Conservation (phyloP, 2,797 vertebrate species). For the Pelobates cultripes region DNA sequence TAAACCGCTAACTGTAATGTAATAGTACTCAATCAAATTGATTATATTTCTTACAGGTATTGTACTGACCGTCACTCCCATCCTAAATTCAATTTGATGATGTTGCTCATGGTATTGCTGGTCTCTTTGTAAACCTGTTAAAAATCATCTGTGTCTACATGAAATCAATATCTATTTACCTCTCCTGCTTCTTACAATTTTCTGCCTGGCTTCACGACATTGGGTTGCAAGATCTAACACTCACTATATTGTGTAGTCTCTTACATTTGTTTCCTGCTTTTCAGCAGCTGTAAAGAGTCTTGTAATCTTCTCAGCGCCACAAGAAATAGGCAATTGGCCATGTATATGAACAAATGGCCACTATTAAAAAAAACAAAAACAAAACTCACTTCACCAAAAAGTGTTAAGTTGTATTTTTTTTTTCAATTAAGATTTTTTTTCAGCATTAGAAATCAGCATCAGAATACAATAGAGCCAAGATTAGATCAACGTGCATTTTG, state of each 20-base stretch:
- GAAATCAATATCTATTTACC: background rate
- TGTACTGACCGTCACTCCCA: background rate
- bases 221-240: background rate
- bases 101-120: background rate
- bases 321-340: no score
- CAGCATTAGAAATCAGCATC: no score
- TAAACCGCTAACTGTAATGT: background rate
- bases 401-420: no score
- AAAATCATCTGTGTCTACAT: background rate
- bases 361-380: no score
- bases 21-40: background rate
- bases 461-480: no score
- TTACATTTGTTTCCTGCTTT: background rate
- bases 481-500: no score
- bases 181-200: background rate
- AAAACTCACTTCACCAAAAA: no score
- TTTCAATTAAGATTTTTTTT: no score
- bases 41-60: slow-evolving; percentile 1
- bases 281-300: background rate
- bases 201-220: background rate
- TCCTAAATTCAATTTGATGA: background rate
- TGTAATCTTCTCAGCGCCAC: no score
- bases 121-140: background rate
- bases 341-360: no score
- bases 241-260: background rate